These are phyloP conservation scores for Cryptoblepharus egeriae DNA, from an alignment of 2,797 vertebrate genomes.

Conservation along the genomic window DNA sequence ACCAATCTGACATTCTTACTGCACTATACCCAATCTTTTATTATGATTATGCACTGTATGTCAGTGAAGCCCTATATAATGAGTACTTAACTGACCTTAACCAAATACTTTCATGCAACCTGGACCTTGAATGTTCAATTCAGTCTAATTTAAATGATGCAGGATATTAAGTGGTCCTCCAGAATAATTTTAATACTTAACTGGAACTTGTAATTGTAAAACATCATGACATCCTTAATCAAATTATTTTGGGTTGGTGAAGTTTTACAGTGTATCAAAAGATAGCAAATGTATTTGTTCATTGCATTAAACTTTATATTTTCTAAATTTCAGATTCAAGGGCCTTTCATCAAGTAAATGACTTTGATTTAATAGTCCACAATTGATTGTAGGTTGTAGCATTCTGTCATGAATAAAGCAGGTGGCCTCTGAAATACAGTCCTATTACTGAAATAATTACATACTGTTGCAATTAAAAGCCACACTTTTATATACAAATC, in stretches of 20 bases:
- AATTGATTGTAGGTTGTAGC: too few species aligned
- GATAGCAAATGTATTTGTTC: too few species aligned
- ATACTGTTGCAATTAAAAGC: too few species aligned
- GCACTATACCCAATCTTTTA: background rate
- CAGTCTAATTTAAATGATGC: too few species aligned
- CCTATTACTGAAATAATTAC: too few species aligned
- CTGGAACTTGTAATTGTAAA: background rate
- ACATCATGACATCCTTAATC: background rate
- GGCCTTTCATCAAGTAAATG: slow-evolving; percentile 19
- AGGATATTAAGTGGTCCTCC: background rate
- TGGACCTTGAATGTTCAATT: background rate
- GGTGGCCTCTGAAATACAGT: too few species aligned
- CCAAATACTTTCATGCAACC: background rate
- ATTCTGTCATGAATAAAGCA: too few species aligned
- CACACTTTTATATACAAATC: too few species aligned
- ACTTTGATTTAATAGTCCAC: slow-evolving; percentile 13
- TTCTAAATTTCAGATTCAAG: background rate
- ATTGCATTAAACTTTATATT: too few species aligned
- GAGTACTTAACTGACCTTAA: background rate
- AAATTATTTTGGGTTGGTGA: background rate
- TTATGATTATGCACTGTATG: background rate
- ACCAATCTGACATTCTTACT: too few species aligned
- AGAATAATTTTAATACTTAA: background rate
- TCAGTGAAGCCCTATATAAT: background rate
- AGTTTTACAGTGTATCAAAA: background rate